Percentiles rank a stretch among this genome's conserved stretches.
Evolutionary conservation across 2,888 invertebrate species (phyloP).

Genomic region (Serrognathus titanus): DNA sequence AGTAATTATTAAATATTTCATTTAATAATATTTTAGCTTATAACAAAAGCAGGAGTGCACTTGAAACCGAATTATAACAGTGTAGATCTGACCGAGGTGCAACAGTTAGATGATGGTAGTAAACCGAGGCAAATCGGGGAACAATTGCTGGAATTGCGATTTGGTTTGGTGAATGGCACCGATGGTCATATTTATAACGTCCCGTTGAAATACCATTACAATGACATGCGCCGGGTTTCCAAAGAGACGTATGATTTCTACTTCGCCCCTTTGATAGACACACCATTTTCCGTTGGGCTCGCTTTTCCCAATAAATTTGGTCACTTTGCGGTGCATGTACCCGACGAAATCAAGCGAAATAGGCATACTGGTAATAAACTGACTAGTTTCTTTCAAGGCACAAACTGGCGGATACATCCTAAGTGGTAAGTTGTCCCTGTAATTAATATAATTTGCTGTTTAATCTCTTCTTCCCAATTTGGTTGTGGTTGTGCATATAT

Average conservation of each 20-base stretch:
- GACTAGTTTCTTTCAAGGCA: constrained; percentile 69
- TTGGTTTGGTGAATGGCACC: constrained; percentile 68
- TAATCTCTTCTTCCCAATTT: too few species aligned
- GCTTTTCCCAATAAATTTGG: constrained; percentile 80
- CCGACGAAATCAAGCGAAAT: constrained; percentile 70
- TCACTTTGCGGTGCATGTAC: constrained; percentile 68
- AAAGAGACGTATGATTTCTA: constrained; percentile 79
- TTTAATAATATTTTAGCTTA: constrained; percentile 28
- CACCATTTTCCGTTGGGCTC: constrained; percentile 84
- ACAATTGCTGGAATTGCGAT: constrained; percentile 58
- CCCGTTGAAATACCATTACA: constrained; percentile 77
- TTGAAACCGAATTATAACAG: constrained; percentile 92
- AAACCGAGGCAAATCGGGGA: constrained; percentile 63
- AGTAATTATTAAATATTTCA: neutral
- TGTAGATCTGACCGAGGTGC: constrained; percentile 92
- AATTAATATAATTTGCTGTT: too few species aligned
- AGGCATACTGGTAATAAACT: constrained; percentile 66
- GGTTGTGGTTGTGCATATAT: too few species aligned
- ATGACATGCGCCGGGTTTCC: constrained; percentile 78
- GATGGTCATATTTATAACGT: constrained; percentile 64
- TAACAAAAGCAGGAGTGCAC: constrained; percentile 52
- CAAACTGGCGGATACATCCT: constrained; percentile 77
- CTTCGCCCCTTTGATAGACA: constrained; percentile 74
- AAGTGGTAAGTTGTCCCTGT: constrained; percentile 61
- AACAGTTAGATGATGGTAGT: constrained; percentile 72